A percentile compares a stretch with the other conserved stretches of the same genome.
Evolutionary conservation across 2,888 invertebrate species (phyloP).

Genomic region (Clitarchus hookeri): DNA sequence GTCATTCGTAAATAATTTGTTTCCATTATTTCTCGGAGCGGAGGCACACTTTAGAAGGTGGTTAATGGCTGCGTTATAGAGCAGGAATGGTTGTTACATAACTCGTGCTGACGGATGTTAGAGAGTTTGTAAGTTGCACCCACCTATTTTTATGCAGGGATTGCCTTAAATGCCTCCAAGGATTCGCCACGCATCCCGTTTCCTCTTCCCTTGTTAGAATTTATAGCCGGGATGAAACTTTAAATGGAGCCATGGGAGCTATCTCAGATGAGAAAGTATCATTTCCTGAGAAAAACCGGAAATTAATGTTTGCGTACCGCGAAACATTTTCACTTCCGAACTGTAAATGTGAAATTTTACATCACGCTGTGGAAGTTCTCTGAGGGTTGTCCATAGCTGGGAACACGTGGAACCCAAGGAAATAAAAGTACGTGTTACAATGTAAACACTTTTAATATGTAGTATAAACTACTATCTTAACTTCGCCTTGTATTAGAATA

Average conservation of each 20-base stretch:
- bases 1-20: neutral
- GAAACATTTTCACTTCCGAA: constrained; percentile 5
- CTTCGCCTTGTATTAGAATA: too few relatives aligned
- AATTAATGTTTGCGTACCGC: constrained; percentile 14
- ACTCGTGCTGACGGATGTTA: neutral
- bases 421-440: too few relatives aligned
- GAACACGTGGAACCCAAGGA: too few relatives aligned
- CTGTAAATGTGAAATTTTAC: neutral
- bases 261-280: neutral
- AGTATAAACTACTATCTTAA: too few relatives aligned
- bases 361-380: neutral
- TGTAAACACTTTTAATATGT: too few relatives aligned
- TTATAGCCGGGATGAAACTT: constrained; percentile 9
- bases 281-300: constrained; percentile 14
- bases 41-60: neutral
- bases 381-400: too few relatives aligned
- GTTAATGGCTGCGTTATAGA: neutral
- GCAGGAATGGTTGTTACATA: neutral
- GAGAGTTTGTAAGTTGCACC: neutral
- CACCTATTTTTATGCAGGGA: neutral
- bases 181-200: neutral
- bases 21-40: neutral
- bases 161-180: neutral
- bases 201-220: neutral
- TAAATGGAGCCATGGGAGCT: neutral